Conservation (phyloP, 2,888 invertebrate species). For the Drosophila fungiperda region DNA sequence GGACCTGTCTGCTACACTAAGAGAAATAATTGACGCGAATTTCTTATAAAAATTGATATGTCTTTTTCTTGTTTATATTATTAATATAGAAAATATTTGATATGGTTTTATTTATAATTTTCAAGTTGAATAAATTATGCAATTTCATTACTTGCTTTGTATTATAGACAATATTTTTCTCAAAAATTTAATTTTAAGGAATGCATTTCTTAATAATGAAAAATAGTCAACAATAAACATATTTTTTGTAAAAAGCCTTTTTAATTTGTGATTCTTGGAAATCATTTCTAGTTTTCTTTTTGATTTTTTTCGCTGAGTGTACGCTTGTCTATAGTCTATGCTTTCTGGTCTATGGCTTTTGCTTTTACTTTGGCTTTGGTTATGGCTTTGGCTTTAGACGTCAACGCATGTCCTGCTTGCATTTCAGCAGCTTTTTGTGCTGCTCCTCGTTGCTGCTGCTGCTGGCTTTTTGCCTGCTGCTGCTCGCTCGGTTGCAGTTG, state of each 20-base stretch:
- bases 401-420: slow-evolving; percentile 62
- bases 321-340: slow-evolving; percentile 10
- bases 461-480: background rate
- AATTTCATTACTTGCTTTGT: too few species aligned
- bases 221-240: too few species aligned
- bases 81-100: background rate
- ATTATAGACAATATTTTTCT: too few species aligned
- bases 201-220: too few species aligned
- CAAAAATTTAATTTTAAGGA: too few species aligned
- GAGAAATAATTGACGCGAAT: background rate
- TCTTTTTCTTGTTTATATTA: background rate
- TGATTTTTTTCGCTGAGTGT: background rate
- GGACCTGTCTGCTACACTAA: slow-evolving; percentile 12
- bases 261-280: background rate
- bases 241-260: too few species aligned
- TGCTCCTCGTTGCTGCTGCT: background rate
- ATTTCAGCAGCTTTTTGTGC: slow-evolving; percentile 12
- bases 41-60: background rate
- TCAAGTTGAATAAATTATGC: too few species aligned
- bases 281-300: background rate
- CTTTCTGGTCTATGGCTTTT: slow-evolving; percentile 50
- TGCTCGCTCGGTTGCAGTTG: slow-evolving; percentile 8
- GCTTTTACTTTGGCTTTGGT: slow-evolving; percentile 47
- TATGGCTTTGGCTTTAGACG: slow-evolving; percentile 61
- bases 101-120: background rate